Conservation (phyloP, 2,888 invertebrate genomes). For the Branchipolynoe longqiensis region DNA sequence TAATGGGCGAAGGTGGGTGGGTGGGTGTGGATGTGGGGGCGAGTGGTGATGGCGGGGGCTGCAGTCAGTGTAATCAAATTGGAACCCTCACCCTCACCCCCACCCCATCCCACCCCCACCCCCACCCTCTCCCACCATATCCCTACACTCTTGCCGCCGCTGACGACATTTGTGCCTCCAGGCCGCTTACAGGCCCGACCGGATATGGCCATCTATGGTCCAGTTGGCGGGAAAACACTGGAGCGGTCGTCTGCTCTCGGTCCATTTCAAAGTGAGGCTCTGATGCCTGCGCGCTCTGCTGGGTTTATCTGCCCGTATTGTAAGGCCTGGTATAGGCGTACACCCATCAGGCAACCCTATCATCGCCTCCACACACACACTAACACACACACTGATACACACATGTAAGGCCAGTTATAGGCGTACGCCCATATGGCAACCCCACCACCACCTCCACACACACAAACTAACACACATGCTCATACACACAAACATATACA, state of each 20-base stretch:
- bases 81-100: no score
- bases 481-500: no score
- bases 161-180: constrained; percentile 33
- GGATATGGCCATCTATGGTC: constrained; percentile 40
- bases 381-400: no score
- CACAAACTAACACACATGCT: no score
- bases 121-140: no score
- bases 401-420: no score
- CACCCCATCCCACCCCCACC: no score
- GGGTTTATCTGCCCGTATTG: background rate
- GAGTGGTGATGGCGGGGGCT: no score
- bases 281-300: background rate
- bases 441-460: background rate
- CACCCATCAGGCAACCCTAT: background rate
- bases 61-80: constrained; percentile 38
- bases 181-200: constrained; percentile 27
- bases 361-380: background rate
- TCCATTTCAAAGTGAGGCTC: background rate
- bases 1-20: constrained; percentile 9
- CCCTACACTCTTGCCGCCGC: no score
- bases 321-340: no score
- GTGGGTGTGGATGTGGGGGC: no score
- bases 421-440: background rate
- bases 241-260: background rate
- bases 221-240: constrained; percentile 9